phyloP scores from a whole-genome alignment of 2,113 vertebrate genomes.

The Brachypteracias leptosomus region DNA sequence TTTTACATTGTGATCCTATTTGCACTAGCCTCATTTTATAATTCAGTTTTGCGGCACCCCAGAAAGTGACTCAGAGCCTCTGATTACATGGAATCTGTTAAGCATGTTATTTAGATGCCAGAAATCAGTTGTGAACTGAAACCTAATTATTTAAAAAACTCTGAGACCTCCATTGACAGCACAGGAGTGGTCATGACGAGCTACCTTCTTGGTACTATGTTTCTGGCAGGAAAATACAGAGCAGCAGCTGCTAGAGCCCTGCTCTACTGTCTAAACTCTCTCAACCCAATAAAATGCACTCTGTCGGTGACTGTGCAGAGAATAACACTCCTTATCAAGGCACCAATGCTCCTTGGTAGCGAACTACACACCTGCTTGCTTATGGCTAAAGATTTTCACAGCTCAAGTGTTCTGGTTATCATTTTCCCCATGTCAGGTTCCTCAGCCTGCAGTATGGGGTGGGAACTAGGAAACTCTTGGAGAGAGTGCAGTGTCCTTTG shows the following conservation, averaged over 20 bases:
- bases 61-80: background rate
- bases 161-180: background rate
- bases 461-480: background rate
- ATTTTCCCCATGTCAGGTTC: background rate
- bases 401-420: background rate
- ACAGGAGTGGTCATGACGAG: background rate
- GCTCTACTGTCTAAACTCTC: background rate
- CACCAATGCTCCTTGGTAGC: background rate
- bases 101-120: background rate
- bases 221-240: background rate
- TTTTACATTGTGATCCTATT: background rate
- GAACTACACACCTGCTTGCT: background rate
- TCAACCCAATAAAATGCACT: background rate
- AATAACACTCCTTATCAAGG: background rate
- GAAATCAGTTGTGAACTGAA: background rate
- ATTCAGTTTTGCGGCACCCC: background rate
- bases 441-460: accelerated
- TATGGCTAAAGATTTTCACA: background rate
- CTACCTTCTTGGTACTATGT: background rate
- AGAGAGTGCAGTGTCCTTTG: background rate
- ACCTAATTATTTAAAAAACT: background rate
- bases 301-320: background rate
- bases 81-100: background rate
- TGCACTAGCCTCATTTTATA: background rate
- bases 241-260: background rate